These are phyloP conservation scores for Mechanitis messenoides DNA, from an alignment of 2,888 invertebrate species.

Conservation along the genomic window DNA sequence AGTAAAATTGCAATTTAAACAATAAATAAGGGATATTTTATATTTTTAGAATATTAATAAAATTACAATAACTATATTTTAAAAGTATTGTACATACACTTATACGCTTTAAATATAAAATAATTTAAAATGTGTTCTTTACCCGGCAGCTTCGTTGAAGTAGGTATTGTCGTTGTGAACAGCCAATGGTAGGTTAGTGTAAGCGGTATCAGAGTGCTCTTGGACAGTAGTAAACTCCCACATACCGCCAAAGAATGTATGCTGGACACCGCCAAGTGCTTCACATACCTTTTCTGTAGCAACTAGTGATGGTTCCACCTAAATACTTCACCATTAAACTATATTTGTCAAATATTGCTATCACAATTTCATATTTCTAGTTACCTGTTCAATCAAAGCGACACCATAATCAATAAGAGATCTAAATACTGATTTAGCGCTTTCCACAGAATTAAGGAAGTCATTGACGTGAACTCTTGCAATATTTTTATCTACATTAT, in stretches of 20 bases:
- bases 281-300: conserved; percentile 73
- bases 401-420: conserved; percentile 74
- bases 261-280: conserved; percentile 79
- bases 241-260: conserved; percentile 85
- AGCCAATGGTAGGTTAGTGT: conserved; percentile 80
- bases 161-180: conserved; percentile 89
- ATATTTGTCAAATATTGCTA: background rate
- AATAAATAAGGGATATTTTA: too few species aligned
- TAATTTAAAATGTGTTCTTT: conserved; percentile 23
- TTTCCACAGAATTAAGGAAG: conserved; percentile 64
- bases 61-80: too few species aligned
- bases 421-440: conserved; percentile 64
- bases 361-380: conserved; percentile 7
- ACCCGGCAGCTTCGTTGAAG: conserved; percentile 85
- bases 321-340: conserved; percentile 1
- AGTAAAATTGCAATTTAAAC: background rate
- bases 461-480: conserved; percentile 58
- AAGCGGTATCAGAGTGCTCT: conserved; percentile 83
- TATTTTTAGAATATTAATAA: too few species aligned
- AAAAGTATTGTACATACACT: too few species aligned
- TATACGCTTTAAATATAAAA: too few species aligned
- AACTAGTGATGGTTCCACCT: conserved; percentile 68
- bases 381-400: conserved; percentile 64
- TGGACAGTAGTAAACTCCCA: conserved; percentile 79
- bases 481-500: conserved; percentile 52